Base-by-base conservation (phyloP, 2,797 vertebrate species). In the Agapornis canus region DNA sequence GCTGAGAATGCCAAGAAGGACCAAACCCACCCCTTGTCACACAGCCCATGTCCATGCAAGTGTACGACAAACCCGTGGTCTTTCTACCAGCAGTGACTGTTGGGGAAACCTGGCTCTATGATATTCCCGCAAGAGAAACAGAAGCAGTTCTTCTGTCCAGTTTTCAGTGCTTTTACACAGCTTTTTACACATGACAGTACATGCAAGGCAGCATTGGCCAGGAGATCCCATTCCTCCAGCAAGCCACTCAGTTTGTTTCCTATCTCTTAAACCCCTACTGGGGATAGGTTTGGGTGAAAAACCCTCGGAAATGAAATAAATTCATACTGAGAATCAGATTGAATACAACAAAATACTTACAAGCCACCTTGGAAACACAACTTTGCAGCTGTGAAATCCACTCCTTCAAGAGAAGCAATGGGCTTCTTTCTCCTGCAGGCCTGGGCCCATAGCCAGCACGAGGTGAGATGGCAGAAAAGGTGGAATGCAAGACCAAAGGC, bases 401-500 rank as follows among this genome's bases (percentile, higher is more conserved):
- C 43, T 37, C n/a, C 59, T 51, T 45, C 51, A n/a, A 20, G 6
- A 35, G 56, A 7, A 63, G 29, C 66, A 40, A 61, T 49, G 26
- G 25, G 31, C 20, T 47, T 43, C 65, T 42, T 35, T 27, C 65
- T 39, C n/a, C 42, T 4, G 2, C 3, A 2, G 71, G 19, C 21
- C 59, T 31, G 23, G 16, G 31, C 25, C 26, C 1, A 0, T 4
- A n/a, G 52, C 7, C 1, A 11, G 35, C 51, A 45, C 0, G 1
- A 32, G 22, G 32, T 31, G 43, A 32, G 69, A 22, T 0, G 6
- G 5, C 1, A 3, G 23, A 29, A 59, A 60, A 65, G 19, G n/a
- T 17, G 54, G 54, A 20, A 49, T 2, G 6, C 19, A 21, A 23
- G 32, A 25, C 39, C 75, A 32, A 32, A 25, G 42, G 23, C 1